Evolutionary conservation across 2,888 invertebrate species (phyloP), one percentile per base, ranked within the genome.

Genomic region (Axea sp.): DNA sequence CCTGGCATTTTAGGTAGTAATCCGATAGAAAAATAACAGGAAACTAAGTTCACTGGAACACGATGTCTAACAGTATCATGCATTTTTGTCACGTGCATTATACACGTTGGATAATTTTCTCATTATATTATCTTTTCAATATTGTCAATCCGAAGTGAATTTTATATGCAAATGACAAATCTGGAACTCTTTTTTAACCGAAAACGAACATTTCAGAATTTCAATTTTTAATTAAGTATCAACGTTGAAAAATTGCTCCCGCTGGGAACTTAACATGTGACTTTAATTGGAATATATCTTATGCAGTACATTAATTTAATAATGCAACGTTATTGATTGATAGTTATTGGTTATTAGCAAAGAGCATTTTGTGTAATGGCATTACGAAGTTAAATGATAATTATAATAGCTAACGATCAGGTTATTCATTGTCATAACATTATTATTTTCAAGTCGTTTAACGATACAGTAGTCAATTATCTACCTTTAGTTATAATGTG

Each of bases 71-170:
- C 41, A 9, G 30, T 55, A 45, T 69, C 33, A 9, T 45, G 31
- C 60, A 64, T 64, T 71, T 64, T 39, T 49, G 71, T 71, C 64
- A 72, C 72, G 72, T 64, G 51, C 59, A 64, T 59, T 65, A 45
- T 65, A 39, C 75, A 53, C 31, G 35, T 35, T 17, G 47, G 33
- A 59, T 59, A 59, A 45, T 60, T 57, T 31, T 59, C 62, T 49
- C 41, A 49, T 62, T 62, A 49, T 30, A 60, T 60, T 60, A 60
- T 37, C 60, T 12, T 47, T 37, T 28, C 9, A 11, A 60, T 47
- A 59, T 59, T 62, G 30, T 62, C 41, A 49, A 45, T 35, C 26
- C 9, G 8, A 31, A 11, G 0, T 12, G 24, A 43, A 43, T 28
- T 5, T 5, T 30, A 31, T 35, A 24, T 35, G 33, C 19, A n/a